Base-by-base conservation (phyloP, 2,797 vertebrate species). In the Catharus ustulatus region DNA sequence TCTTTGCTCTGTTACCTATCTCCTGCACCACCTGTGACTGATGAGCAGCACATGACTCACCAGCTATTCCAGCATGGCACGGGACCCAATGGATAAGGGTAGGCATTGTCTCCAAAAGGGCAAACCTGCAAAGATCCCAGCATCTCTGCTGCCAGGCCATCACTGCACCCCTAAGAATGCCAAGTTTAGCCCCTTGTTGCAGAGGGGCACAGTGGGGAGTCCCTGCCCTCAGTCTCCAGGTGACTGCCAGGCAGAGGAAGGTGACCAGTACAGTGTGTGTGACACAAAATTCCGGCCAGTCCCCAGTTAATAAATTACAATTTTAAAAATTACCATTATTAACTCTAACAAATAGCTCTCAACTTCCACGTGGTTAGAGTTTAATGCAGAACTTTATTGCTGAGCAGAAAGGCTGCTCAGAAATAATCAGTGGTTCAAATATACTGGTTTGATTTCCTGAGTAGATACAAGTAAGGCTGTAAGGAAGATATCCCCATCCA, bases 141-240 rank as follows among this genome's bases (percentile, higher is more conserved):
- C 7, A 21, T 9, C 7, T 0, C 63, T 32, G 61, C 52, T 67
- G n/a, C 11, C 63, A 69, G 29, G 10, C 24, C 57, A 63, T 46
- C 54, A 5, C 1, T 20, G 17, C 24, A 13, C n/a, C 63, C 32
- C 46, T 6, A 10, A 2, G 29, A 74, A 52, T 1, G 8, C 7
- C 21, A 26, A 10, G 11, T 18, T 66, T 11, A 32, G 17, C 10
- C 15, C 17, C 10, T 14, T 1, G 13, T 1, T 42, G 32, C 40
- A 52, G 36, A 20, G 8, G 29, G 30, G 16, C 40, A 34, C 1
- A 1, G 18, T 0, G 0, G 21, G 21, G 38, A 59, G 8, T 0
- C 26, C 22, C 36, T 42, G 34, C 6, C 46, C n/a, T 79, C 22
- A 15, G 10, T 10, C 9, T 16, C 5, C 2, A 6, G 38, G 8